Evolutionary conservation across 2,888 invertebrate species (phyloP).

Genomic region (Tillus elongatus): DNA sequence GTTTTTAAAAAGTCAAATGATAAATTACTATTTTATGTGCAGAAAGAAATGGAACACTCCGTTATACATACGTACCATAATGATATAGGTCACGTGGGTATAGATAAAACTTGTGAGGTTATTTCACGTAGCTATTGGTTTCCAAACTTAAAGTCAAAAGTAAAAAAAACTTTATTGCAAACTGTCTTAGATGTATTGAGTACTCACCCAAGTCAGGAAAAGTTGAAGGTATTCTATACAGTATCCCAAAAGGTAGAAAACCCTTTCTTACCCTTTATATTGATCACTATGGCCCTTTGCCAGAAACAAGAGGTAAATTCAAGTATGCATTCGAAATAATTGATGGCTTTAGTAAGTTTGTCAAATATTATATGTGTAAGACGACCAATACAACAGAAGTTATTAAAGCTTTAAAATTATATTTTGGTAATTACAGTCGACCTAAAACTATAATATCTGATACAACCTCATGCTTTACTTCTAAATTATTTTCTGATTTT

Average conservation of each 20-base stretch:
- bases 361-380: conserved; percentile 18
- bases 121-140: conserved; percentile 25
- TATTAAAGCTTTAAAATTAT: conserved; percentile 16
- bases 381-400: conserved; percentile 16
- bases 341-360: conserved; percentile 24
- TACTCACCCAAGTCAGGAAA: conserved; percentile 16
- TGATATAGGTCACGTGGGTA: conserved; percentile 21
- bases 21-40: conserved; percentile 18
- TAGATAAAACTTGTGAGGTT: conserved; percentile 22
- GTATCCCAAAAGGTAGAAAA: conserved; percentile 21
- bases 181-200: conserved; percentile 21
- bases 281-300: conserved; percentile 24
- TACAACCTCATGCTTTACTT: conserved; percentile 20
- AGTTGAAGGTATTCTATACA: conserved; percentile 19
- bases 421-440: conserved; percentile 19
- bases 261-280: conserved; percentile 24
- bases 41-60: conserved; percentile 13
- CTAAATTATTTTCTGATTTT: conserved; percentile 18
- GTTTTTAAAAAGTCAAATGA: conserved; percentile 14
- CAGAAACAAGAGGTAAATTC: conserved; percentile 9
- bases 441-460: conserved; percentile 18
- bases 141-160: conserved; percentile 20
- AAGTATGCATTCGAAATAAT: conserved; percentile 23
- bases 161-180: conserved; percentile 17
- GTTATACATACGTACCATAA: conserved; percentile 16